These are phyloP conservation scores for Drosophila lutescens DNA, from an alignment of 2,888 invertebrate species.

Conservation along the genomic window DNA sequence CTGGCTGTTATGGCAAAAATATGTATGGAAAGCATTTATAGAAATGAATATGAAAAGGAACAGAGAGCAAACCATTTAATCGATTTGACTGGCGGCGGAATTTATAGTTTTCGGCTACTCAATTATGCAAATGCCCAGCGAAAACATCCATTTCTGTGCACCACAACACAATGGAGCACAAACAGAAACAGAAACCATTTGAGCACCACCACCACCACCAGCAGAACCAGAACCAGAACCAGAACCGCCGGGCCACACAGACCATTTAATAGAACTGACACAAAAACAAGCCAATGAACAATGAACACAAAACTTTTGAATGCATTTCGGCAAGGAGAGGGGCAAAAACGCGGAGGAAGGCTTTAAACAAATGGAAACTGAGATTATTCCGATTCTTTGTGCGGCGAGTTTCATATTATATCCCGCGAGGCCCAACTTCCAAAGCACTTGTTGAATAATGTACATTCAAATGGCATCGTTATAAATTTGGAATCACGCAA, in stretches of 20 bases:
- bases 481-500: neutral
- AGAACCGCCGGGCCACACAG: neutral
- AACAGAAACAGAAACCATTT: neutral
- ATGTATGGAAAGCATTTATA: neutral
- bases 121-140: conserved; percentile 64
- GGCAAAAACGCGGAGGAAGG: neutral
- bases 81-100: conserved; percentile 36
- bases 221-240: too few relatives aligned
- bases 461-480: conserved; percentile 1
- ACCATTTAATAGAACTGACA: conserved; percentile 9
- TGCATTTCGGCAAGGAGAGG: neutral
- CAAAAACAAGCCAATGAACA: conserved; percentile 10
- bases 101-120: conserved; percentile 42
- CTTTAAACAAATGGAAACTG: conserved; percentile 1
- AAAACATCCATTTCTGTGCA: conserved; percentile 2
- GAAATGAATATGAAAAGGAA: neutral
- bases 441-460: conserved; percentile 8
- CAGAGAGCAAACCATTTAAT: conserved; percentile 25
- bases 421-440: neutral
- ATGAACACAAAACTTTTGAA: conserved; percentile 3
- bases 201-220: neutral
- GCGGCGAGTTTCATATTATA: neutral
- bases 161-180: conserved; percentile 1
- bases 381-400: neutral
- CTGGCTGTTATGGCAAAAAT: neutral